Percentiles rank a stretch among this genome's conserved stretches.
These are phyloP conservation scores for Trichopoda pennipes DNA, from an alignment of 2,888 invertebrate genomes.

Conservation along the genomic window DNA sequence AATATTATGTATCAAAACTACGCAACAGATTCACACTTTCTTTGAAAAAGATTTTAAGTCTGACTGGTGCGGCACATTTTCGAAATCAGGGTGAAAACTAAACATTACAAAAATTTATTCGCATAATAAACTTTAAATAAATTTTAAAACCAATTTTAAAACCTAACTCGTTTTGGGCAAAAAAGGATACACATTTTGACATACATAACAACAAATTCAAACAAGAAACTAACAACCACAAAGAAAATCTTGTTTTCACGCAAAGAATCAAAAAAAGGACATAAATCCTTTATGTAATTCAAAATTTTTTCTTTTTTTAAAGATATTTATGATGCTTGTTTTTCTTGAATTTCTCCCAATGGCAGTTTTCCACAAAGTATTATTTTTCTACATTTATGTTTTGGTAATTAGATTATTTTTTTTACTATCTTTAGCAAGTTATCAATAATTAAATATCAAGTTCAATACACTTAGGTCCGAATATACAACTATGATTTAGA, in stretches of 20 bases:
- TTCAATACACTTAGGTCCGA: neutral
- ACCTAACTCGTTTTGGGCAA: neutral
- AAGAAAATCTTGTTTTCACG: slow-evolving; percentile 11
- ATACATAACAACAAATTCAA: slow-evolving; percentile 32
- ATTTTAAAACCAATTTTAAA: neutral
- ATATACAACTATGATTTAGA: neutral
- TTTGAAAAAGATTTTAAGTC: too few relatives aligned
- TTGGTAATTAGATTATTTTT: slow-evolving; percentile 57
- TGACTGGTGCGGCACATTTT: too few relatives aligned
- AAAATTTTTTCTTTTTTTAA: slow-evolving; percentile 42
- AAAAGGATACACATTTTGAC: neutral
- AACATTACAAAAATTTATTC: too few relatives aligned
- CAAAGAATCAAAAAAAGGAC: slow-evolving; percentile 20
- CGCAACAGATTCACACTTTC: too few relatives aligned
- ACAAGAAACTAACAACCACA: neutral
- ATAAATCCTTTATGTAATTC: slow-evolving; percentile 65
- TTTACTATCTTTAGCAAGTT: slow-evolving; percentile 39
- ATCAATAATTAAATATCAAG: slow-evolving; percentile 51
- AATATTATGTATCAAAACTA: too few relatives aligned
- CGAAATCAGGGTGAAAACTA: too few relatives aligned
- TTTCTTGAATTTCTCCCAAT: neutral
- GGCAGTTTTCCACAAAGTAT: neutral
- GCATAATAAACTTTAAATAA: too few relatives aligned
- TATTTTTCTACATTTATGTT: neutral
- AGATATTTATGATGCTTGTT: slow-evolving; percentile 9